Base-by-base conservation (phyloP, 2,888 invertebrate species). In the Parasteatoda lunata region DNA sequence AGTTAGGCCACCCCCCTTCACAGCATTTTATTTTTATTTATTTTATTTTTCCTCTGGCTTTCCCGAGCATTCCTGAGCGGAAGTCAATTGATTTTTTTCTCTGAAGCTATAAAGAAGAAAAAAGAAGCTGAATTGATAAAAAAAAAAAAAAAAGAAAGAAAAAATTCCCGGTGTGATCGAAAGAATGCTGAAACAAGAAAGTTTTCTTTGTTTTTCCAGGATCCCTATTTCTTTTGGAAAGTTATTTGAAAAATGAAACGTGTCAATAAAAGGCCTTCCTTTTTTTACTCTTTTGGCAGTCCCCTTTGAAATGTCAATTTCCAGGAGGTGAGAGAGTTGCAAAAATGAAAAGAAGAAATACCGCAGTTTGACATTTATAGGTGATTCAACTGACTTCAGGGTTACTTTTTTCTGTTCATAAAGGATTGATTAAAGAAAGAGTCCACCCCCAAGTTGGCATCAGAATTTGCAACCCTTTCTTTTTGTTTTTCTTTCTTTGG, bases 221-320 rank as follows among this genome's bases (percentile, higher is more conserved):
- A 30, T 7, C n/a, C n/a, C 59, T 59, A 13, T 59, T 59, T 59
- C 11, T 59, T 59, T 59, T 59, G 59, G 59, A 59, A 9, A 4
- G 59, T 59, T 59, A 59, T 59, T 59, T 59, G 59, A 59, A 59
- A 59, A 59, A 59, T 59, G 59, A 59, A n/a, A 59, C 59, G 59
- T 59, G 59, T n/a, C 59, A 59, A 59, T 59, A 59, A 9, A 13
- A 13, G 59, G 59, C 59, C 11, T 13, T n/a, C 4, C 11, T 7
- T 59, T 7, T 59, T 59, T 59, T 7, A 0, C 59, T 3, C 59
- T n/a, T 59, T 30, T 30, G 30, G 59, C n/a, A 4, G 8, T 4
- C 9, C 11, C 59, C 9, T 9, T 59, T 59, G 59, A 59, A 59
- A 9, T 59, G 59, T 59, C 59, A 59, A 59, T 59, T 59, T 59